Base-by-base conservation (phyloP, 2,888 invertebrate genomes). In the Coleophora flavipennella region DNA sequence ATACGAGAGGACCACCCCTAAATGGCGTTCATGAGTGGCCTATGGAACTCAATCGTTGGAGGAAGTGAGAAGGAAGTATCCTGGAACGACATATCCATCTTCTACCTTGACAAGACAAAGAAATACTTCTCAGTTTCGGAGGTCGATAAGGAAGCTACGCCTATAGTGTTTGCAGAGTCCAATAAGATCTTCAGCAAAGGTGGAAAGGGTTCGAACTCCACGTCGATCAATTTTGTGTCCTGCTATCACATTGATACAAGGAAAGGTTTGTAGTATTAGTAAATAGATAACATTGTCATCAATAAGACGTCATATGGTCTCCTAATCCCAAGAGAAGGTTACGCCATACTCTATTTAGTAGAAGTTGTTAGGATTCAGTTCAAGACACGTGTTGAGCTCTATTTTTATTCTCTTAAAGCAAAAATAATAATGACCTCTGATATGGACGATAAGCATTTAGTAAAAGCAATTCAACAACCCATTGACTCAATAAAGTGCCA, bases 41-140 rank as follows among this genome's bases (percentile, higher is more conserved):
- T 84, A 31, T 84, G 84, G 84, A 83, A 83, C 57, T 79, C 81
- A 32, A 62, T 84, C 62, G 78, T 83, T 58, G 81, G 84, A 25
- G 57, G 57, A 46, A 77, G 62, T 65, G 81, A 79, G 11, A 83
- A 76, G 43, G 77, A 78, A 41, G 55, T 61, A 1, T 52, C 53
- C 33, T 83, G 80, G 79, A 67, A 68, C 36, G 86, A 87, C 44
- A 41, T 79, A 12, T 75, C 86, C n/a, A 74, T 63, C 35, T 63
- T 88, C 36, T 89, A 86, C 61, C 63, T 85, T 44, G 86, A 87
- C 52, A 74, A 72, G 33, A 79, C 66, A 35, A 89, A 89, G 69
- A 91, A 92, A 67, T 87, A 84, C 51, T 76, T 91, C 53, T 89
- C 91, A 10, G 87, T 90, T 50, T 91, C 91, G 31, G 89, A 89